Conservation (phyloP, 2,888 invertebrate species). For the Podotricha telesiphe region DNA sequence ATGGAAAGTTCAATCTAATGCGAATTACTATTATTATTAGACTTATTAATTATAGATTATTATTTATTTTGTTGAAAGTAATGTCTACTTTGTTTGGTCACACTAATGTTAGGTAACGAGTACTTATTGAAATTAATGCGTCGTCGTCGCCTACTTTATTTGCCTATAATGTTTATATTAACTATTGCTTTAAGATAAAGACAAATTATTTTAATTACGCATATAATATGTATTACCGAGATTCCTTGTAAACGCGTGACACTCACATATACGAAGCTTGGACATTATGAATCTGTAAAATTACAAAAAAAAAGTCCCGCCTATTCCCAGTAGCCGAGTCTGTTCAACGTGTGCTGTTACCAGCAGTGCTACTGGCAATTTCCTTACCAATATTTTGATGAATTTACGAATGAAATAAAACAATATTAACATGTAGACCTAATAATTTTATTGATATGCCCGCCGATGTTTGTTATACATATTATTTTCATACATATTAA, state of each 20-base stretch:
- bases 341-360: too few relatives aligned
- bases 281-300: background rate
- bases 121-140: conserved; percentile 64
- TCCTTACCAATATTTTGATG: too few relatives aligned
- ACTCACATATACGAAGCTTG: background rate
- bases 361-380: too few relatives aligned
- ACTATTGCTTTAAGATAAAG: conserved; percentile 62
- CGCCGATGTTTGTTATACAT: too few relatives aligned
- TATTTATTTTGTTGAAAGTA: conserved; percentile 69
- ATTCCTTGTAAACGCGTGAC: conserved; percentile 17
- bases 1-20: conserved; percentile 67
- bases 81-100: conserved; percentile 60
- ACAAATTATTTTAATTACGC: conserved; percentile 59
- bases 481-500: too few relatives aligned
- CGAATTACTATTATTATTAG: conserved; percentile 60
- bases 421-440: too few relatives aligned
- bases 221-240: conserved; percentile 44
- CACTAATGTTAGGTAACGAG: conserved; percentile 57
- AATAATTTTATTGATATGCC: too few relatives aligned
- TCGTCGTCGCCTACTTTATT: conserved; percentile 39
- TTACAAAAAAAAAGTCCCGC: background rate
- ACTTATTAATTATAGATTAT: conserved; percentile 63
- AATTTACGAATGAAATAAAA: too few relatives aligned
- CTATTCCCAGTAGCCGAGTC: too few relatives aligned
- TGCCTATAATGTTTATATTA: conserved; percentile 53